phyloP scores from a whole-genome alignment of 2,113 vertebrate species.

The Pygoscelis antarcticus region DNA sequence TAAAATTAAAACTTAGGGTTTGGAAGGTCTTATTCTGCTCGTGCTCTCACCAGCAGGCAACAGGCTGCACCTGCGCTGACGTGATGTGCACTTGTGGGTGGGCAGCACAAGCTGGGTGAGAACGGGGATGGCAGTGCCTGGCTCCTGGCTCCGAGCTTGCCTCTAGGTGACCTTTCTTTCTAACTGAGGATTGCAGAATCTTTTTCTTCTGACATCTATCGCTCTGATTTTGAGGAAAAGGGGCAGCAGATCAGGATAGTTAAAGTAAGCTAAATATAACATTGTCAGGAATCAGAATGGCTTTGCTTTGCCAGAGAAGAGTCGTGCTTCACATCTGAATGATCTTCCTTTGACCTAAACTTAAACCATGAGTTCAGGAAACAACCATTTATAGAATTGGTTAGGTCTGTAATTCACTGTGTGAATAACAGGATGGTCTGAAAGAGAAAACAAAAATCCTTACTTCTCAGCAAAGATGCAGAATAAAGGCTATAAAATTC shows the following conservation, averaged over 20 bases:
- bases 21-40: background rate
- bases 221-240: background rate
- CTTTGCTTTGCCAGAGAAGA: background rate
- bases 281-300: background rate
- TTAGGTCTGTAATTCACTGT: constrained; percentile 44
- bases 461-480: background rate
- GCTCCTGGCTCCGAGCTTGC: background rate
- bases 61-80: background rate
- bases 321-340: background rate
- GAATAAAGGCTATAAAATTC: background rate
- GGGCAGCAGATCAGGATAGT: background rate
- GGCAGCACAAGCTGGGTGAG: too few species aligned
- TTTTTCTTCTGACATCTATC: background rate
- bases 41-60: background rate
- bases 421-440: constrained; percentile 21
- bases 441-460: constrained; percentile 27
- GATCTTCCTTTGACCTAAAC: constrained; percentile 31
- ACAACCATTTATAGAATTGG: constrained; percentile 22
- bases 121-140: background rate
- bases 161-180: background rate
- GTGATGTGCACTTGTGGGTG: fast-evolving
- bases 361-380: constrained; percentile 26
- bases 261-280: background rate
- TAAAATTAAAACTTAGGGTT: background rate
- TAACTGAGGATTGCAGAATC: background rate